Conservation (phyloP, 2,888 invertebrate genomes). For the Aradus depressus region DNA sequence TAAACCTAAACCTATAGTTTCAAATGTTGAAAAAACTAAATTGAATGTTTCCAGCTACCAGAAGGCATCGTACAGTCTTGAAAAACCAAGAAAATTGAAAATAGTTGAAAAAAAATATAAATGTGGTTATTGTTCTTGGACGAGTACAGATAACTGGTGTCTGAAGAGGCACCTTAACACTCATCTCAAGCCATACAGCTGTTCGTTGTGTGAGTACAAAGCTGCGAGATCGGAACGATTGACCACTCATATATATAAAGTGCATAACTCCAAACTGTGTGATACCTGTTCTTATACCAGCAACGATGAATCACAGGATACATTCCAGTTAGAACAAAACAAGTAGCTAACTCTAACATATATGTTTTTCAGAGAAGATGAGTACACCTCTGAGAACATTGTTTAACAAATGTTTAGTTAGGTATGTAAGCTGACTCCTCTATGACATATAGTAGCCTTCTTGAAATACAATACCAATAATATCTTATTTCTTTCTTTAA, state of each 20-base stretch:
- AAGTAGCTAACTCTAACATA: no score
- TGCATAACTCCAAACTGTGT: slow-evolving; percentile 83
- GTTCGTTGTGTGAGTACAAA: slow-evolving; percentile 84
- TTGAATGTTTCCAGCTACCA: slow-evolving; percentile 16
- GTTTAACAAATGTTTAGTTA: no score
- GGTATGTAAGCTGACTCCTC: no score
- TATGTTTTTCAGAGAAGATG: no score
- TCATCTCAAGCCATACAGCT: slow-evolving; percentile 83
- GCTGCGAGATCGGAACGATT: slow-evolving; percentile 82
- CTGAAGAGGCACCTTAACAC: slow-evolving; percentile 84
- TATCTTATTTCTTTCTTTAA: no score
- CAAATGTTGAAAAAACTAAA: neutral
- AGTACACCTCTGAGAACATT: no score
- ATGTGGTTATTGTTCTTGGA: slow-evolving; percentile 86
- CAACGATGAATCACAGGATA: slow-evolving; percentile 68
- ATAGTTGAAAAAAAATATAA: slow-evolving; percentile 59
- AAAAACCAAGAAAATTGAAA: slow-evolving; percentile 35
- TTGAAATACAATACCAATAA: no score
- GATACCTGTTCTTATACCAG: slow-evolving; percentile 78
- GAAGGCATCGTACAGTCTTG: slow-evolving; percentile 31
- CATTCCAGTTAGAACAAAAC: no score
- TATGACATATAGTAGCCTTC: no score
- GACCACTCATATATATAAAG: slow-evolving; percentile 80
- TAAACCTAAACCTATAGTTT: slow-evolving; percentile 12
- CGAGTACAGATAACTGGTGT: slow-evolving; percentile 89